Evolutionary conservation across 2,113 vertebrate species (phyloP).

Genomic region (Prinia subflava): DNA sequence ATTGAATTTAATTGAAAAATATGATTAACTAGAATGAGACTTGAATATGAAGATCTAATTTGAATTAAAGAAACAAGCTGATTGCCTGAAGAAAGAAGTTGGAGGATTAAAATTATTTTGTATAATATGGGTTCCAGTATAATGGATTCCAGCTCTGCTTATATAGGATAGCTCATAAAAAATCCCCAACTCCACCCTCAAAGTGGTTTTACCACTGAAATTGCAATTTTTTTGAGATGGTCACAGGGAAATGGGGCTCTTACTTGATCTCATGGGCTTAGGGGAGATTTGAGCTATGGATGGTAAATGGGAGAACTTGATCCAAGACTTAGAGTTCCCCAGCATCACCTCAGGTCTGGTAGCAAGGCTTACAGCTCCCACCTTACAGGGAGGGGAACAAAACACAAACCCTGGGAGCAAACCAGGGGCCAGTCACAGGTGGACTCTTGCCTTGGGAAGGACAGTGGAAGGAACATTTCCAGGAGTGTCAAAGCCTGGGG

Average conservation of each 20-base stretch:
- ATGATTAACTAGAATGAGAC: conserved; percentile 60
- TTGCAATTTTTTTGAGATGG: not conserved
- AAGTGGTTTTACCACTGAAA: not conserved
- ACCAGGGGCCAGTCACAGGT: not conserved
- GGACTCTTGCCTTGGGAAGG: not conserved
- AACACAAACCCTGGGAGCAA: not conserved
- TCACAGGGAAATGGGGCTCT: not conserved
- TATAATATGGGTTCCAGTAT: not conserved
- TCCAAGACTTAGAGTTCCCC: not conserved
- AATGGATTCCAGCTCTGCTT: not conserved
- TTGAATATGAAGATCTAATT: conserved; percentile 48
- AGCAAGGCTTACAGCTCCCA: rapidly evolving
- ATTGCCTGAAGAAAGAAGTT: conserved; percentile 26
- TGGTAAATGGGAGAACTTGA: not conserved
- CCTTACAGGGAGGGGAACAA: not conserved
- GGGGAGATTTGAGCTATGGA: not conserved
- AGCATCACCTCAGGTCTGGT: not conserved
- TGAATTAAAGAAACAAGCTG: conserved; percentile 29
- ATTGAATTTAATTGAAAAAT: conserved; percentile 69
- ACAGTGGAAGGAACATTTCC: not conserved
- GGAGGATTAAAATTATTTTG: not conserved
- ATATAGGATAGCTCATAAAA: not conserved
- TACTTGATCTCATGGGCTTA: not conserved
- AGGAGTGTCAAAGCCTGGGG: not conserved
- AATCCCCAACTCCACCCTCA: not conserved